Base-by-base conservation (phyloP, 1,140 invertebrate species). In the Danaus melanippus region DNA sequence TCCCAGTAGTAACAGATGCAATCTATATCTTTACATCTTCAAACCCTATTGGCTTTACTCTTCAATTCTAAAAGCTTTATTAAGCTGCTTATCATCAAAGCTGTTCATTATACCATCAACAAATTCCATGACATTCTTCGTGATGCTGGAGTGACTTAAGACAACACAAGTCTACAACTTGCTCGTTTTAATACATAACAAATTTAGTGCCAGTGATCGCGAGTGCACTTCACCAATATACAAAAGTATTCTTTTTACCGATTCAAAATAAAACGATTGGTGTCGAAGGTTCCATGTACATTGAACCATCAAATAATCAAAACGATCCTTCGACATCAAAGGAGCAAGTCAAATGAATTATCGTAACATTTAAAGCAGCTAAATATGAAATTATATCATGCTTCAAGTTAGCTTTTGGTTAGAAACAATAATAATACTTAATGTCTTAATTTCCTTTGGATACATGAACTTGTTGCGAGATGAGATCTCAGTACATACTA, bases 321-420 rank as follows among this genome's bases (percentile, higher is more conserved):
- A 67, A 68, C 48, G 69, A 79, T 64, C 79, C 79, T 66, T 79
- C 74, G 79, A 82, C 80, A 81, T 75, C 75, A 78, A 55, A 53
- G 63, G 73, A 82, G 79, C 82, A 85, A 83, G 82, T 85, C 82
- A 85, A 85, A 85, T 85, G 82, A 83, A 85, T 85, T 78, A 67
- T 75, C 58, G 58, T 74, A 71, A 74, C 67, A 74, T 55, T 64
- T 59, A 72, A 79, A 76, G 74, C 70, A 57, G 62, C 62, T 64
- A 64, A 62, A 60, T n/a, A 59, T 17, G 51, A 39, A 51, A 32
- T 42, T 15, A 12, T 64, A 10, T 50, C 68, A 72, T 76, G 70
- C 67, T 57, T 42, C 58, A 56, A 52, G 68, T 75, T 78, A 75
- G 69, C 78, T 80, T 83, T 73, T 75, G 74, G 76, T 50, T 50